Evolutionary conservation across 1,140 invertebrate species (phyloP).

Genomic region (Carcinoscorpius rotundicauda): DNA sequence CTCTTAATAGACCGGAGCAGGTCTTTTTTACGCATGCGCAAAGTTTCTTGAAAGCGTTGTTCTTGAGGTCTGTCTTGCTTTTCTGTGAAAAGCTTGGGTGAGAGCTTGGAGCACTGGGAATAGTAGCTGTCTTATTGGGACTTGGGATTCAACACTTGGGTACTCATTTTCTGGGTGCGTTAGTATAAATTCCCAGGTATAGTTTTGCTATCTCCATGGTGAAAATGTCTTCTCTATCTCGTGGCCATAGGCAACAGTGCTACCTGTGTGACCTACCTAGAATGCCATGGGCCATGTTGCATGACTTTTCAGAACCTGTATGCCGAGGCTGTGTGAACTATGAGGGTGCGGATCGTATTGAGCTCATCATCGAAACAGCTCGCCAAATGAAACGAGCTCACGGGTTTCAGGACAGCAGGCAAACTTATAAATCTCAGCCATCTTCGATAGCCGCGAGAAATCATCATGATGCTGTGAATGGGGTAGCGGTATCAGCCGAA

Average conservation of each 20-base stretch:
- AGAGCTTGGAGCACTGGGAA: too few relatives aligned
- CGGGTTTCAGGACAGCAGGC: slow-evolving; percentile 29
- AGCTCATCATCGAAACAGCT: slow-evolving; percentile 84
- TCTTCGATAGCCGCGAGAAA: background rate
- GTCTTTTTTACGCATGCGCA: too few relatives aligned
- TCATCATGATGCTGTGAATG: background rate
- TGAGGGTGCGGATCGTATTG: slow-evolving; percentile 94
- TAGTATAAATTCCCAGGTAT: too few relatives aligned
- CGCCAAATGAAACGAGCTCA: slow-evolving; percentile 80
- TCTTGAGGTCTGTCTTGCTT: too few relatives aligned
- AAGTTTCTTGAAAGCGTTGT: too few relatives aligned
- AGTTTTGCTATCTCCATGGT: slow-evolving; percentile 8
- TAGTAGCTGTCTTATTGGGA: too few relatives aligned
- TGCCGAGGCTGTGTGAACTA: slow-evolving; percentile 99
- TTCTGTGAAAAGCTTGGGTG: too few relatives aligned
- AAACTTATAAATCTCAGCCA: background rate
- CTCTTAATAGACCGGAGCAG: too few relatives aligned
- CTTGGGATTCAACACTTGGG: too few relatives aligned
- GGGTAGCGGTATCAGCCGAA: background rate
- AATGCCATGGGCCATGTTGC: slow-evolving; percentile 98
- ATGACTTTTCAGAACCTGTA: slow-evolving; percentile 94
- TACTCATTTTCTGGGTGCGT: too few relatives aligned
- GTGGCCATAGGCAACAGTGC: slow-evolving; percentile 80
- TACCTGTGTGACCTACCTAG: slow-evolving; percentile 97
- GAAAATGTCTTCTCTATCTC: slow-evolving; percentile 19